These are phyloP conservation scores for Elegia similella DNA, from an alignment of 2,888 invertebrate species.

Conservation along the genomic window DNA sequence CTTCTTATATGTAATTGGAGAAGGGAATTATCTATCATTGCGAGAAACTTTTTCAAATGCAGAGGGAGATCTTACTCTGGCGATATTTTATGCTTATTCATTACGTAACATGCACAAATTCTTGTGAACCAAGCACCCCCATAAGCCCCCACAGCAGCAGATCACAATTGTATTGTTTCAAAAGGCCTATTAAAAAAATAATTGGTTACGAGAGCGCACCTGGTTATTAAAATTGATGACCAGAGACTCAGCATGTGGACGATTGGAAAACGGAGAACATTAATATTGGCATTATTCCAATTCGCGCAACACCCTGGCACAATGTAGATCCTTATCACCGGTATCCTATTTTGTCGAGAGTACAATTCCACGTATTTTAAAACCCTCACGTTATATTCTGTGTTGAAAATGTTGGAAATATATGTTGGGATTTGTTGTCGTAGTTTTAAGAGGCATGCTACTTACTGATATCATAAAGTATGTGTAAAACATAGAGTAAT, in stretches of 20 bases:
- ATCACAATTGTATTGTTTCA: conserved; percentile 17
- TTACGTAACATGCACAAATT: conserved; percentile 36
- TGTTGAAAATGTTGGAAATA: background rate
- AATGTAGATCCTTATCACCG: conserved; percentile 48
- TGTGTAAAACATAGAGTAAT: too few species aligned
- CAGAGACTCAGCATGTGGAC: conserved; percentile 25
- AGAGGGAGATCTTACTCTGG: conserved; percentile 65
- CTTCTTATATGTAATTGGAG: background rate
- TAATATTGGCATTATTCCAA: conserved; percentile 41
- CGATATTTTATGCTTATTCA: conserved; percentile 20
- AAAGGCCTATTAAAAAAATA: conserved; percentile 17
- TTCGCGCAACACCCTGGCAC: conserved; percentile 41
- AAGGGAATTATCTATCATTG: background rate
- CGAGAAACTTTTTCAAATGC: background rate
- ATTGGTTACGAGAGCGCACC: background rate
- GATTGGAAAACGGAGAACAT: conserved; percentile 38
- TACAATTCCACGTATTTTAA: conserved; percentile 17
- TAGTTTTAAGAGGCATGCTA: background rate
- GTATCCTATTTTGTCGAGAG: conserved; percentile 26
- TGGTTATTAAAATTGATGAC: conserved; percentile 27
- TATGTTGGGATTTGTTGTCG: background rate
- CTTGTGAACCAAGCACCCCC: conserved; percentile 19
- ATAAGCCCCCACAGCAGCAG: background rate
- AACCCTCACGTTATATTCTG: background rate
- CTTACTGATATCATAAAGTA: background rate